These are phyloP conservation scores for Formicarius rufipectus DNA, from an alignment of 2,113 vertebrate species.

Conservation along the genomic window DNA sequence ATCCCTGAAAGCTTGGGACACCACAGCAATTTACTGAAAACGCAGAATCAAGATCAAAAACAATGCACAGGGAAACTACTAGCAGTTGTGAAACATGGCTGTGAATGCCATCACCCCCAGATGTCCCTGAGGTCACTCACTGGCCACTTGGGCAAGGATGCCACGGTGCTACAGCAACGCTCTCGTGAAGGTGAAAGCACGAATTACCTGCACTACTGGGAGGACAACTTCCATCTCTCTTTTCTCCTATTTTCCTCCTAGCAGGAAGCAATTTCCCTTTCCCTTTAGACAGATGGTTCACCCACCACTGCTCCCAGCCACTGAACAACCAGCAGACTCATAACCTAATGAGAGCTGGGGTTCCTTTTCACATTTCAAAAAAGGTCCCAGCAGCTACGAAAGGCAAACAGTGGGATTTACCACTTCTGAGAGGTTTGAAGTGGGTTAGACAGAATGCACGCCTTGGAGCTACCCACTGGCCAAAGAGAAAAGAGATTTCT, in stretches of 20 bases:
- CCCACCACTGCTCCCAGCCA: neutral
- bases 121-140: neutral
- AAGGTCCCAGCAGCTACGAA: neutral
- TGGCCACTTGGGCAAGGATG: neutral
- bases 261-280: neutral
- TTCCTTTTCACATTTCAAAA: neutral
- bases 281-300: neutral
- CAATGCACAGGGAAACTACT: neutral
- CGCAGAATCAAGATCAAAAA: neutral
- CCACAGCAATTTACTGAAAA: neutral
- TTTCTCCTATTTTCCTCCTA: neutral
- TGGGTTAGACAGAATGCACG: neutral
- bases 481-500: neutral
- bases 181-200: neutral
- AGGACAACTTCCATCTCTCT: neutral
- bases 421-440: neutral
- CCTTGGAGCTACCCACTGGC: neutral
- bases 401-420: neutral
- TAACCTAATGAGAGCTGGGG: neutral
- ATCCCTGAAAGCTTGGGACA: neutral
- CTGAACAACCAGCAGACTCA: neutral
- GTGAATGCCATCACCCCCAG: neutral
- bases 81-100: neutral
- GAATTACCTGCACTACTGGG: neutral
- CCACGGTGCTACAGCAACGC: accelerated